Percentiles rank a stretch among this genome's conserved stretches.
These are phyloP conservation scores for Plutomurus gul DNA, from an alignment of 1,140 invertebrate species.

Conservation along the genomic window DNA sequence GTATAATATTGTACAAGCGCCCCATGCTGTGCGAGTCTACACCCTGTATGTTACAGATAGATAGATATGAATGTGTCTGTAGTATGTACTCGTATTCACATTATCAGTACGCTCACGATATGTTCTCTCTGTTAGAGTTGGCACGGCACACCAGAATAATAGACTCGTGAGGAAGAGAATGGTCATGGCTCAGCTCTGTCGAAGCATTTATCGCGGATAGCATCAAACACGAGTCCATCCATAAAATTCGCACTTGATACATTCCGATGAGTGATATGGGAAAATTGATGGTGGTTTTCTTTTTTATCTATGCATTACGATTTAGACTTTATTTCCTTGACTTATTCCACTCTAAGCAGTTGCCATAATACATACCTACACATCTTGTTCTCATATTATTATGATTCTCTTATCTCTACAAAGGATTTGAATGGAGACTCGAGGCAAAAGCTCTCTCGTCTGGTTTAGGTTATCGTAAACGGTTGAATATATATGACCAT, in stretches of 20 bases:
- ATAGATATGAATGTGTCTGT: too few species aligned
- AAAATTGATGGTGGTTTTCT: slow-evolving; percentile 27
- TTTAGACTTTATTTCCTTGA: not conserved
- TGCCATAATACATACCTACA: not conserved
- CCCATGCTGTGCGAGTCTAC: too few species aligned
- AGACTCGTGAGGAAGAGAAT: not conserved
- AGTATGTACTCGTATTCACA: too few species aligned
- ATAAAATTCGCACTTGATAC: slow-evolving; percentile 39
- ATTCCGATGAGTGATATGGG: slow-evolving; percentile 27
- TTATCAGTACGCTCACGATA: too few species aligned
- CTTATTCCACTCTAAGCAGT: not conserved
- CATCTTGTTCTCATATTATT: not conserved
- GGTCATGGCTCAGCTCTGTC: not conserved
- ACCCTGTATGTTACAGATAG: too few species aligned
- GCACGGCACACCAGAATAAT: not conserved
- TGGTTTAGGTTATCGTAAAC: slow-evolving; percentile 21
- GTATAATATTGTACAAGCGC: too few species aligned
- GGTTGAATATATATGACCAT: not conserved
- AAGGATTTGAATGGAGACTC: not conserved
- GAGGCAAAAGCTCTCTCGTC: not conserved
- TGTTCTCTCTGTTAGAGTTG: too few species aligned
- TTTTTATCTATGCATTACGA: not conserved
- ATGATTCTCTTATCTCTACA: not conserved
- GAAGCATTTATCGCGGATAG: not conserved
- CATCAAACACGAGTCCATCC: slow-evolving; percentile 30